Conservation (phyloP, 2,797 vertebrate species). For the Lepilemur septentrionalis region DNA sequence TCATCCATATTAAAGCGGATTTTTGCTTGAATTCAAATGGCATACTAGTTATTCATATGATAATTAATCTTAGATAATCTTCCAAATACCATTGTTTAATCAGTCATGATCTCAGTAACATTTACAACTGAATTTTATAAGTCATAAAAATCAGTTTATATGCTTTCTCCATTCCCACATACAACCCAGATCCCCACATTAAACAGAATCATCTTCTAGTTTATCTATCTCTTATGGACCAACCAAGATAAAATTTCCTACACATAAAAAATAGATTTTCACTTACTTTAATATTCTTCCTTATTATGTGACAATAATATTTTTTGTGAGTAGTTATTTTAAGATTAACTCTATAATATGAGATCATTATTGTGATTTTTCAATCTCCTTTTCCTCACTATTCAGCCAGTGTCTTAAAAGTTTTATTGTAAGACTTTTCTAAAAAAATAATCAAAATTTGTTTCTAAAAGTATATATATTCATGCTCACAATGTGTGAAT, state of each 20-base stretch:
- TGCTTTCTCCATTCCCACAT: not conserved
- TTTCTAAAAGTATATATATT: not conserved
- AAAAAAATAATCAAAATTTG: not conserved
- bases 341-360: not conserved
- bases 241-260: not conserved
- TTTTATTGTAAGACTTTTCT: not conserved
- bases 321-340: constrained; percentile 6
- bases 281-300: not conserved
- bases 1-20: not conserved
- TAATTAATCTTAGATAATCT: not conserved
- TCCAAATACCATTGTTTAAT: not conserved
- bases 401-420: not conserved
- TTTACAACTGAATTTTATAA: constrained; percentile 13
- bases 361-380: not conserved
- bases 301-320: not conserved
- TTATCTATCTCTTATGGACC: not conserved
- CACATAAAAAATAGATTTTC: not conserved
- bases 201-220: not conserved
- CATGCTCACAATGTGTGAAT: not conserved
- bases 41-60: not conserved
- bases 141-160: not conserved
- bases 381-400: not conserved
- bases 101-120: not conserved
- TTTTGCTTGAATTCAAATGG: not conserved
- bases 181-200: not conserved